phyloP scores from a whole-genome alignment of 1,140 invertebrate species.

The Temnothorax curvispinosus region DNA sequence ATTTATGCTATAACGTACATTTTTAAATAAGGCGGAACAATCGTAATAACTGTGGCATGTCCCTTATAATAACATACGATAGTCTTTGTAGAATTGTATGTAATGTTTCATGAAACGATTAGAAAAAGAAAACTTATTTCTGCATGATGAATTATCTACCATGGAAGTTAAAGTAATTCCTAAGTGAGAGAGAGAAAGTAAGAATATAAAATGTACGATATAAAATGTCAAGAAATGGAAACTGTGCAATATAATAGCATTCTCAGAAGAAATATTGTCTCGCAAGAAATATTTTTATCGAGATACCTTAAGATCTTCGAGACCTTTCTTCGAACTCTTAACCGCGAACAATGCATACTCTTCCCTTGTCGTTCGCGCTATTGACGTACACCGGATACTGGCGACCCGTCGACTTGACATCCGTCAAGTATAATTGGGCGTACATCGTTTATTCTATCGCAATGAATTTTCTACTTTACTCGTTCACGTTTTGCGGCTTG shows the following conservation, averaged over 20 bases:
- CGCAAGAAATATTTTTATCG: background rate
- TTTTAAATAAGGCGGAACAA: constrained; percentile 21
- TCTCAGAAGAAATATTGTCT: background rate
- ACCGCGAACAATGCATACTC: constrained; percentile 53
- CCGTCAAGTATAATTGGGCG: constrained; percentile 34
- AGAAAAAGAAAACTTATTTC: constrained; percentile 36
- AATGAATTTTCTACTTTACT: constrained; percentile 39
- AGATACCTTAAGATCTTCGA: background rate
- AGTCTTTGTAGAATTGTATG: background rate
- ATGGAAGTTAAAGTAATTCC: constrained; percentile 5
- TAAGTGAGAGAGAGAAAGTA: background rate
- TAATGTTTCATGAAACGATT: constrained; percentile 12
- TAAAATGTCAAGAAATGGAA: background rate
- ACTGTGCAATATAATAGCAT: background rate
- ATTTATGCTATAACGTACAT: constrained; percentile 5
- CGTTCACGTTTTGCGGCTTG: constrained; percentile 40
- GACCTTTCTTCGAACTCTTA: background rate
- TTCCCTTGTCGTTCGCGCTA: constrained; percentile 58
- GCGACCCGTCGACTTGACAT: constrained; percentile 36
- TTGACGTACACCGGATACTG: constrained; percentile 63
- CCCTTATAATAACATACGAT: background rate
- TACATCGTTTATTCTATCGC: constrained; percentile 58
- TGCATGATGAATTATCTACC: background rate
- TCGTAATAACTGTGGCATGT: background rate
- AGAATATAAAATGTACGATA: background rate